Evolutionary conservation across 2,888 invertebrate species (phyloP), one percentile per base, ranked within the genome.

Genomic region (Cataglyphis rosenhaueri): DNA sequence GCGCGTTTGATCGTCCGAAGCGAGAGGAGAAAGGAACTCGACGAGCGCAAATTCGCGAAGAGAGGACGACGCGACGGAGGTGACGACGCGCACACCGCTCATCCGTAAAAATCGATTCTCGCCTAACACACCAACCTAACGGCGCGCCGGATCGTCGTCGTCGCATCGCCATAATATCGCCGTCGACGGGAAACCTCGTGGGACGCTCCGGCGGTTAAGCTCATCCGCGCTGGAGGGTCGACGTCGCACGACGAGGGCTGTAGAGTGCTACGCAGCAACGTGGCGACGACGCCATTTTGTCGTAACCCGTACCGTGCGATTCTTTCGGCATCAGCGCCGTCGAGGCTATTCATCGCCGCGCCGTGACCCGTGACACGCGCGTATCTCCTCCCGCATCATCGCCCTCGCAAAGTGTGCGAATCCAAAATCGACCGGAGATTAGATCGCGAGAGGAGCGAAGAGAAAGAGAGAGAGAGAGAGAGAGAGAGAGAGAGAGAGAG

Each of bases 281-380:
- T 92, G 92, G 92, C 92, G 92, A 82, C 91, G 92, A 88, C 92
- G 93, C 93, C 93, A 93, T 93, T 91, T 93, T 93, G 92, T 92
- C 87, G 88, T 89, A 89, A 91, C 88, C 88, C 68, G 57, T 44
- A 70, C 68, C 78, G 89, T 82, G 82, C 68, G 86, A 85, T 84
- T 85, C 68, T 44, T 66, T 75, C 81, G 86, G 52, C 64, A 83
- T 83, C 84, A 84, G 81, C 85, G 87, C 82, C 83, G 68, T 65
- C 71, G 78, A 35, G 71, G 66, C 64, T 59, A 74, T 62, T 81
- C 81, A 29, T 66, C 82, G 79, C 81, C 83, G 84, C 59, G 78
- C 84, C 84, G 86, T 88, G 90, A 91, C 84, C 84, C 83, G 65
- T 78, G 79, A 85, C 78, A 79, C 78, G 71, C 59, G 71, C 44